Evolutionary conservation across 2,888 invertebrate genomes (phyloP), one percentile per base, ranked within the genome.

Genomic region (Drosophila affinis): DNA sequence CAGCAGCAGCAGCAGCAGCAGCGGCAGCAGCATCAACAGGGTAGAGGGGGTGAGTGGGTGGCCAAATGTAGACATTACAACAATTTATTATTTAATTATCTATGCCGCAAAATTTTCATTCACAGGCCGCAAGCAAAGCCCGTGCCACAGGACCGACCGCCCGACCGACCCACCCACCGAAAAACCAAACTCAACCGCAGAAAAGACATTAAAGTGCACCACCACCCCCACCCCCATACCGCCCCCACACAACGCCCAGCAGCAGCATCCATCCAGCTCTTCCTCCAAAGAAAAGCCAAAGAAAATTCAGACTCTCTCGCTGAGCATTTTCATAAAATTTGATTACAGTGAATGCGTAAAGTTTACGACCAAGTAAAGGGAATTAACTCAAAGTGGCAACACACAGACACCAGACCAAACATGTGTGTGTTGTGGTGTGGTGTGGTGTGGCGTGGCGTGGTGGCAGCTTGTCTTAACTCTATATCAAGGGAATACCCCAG

Each of bases 1-100:
- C 47, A 46, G 44, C 46, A 54, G 53, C 44, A 27, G 54, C 27
- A 27, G 27, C 27, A 9, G 1, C 29, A 32, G 54, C 56, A 54
- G 47, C n/a, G n/a, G n/a, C 56, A 54, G 47, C 27, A 27, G 27
- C 27, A 9, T 7, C 29, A 32, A 57, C 56, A 54, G 47, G 46
- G 46, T 48, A 24, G 3, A 9, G 4, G 48, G 32, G 32, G n/a
- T 9, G 39, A 1, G 9, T 29, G 61, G 18, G 32, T 68, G 62
- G 59, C 62, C 64, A 79, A 82, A 79, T 79, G 72, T 77, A 80
- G 80, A 80, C 83, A 81, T 81, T 75, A 78, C 75, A 81, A 81
- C 81, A 84, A 81, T 81, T 81, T 81, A 84, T 81, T 81, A 83
- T 81, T 81, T 81, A 81, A 81, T 81, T 81, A 81, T 83, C 81